Percentiles rank a stretch among this genome's conserved stretches.
These are phyloP conservation scores for Megaceryle torquata DNA, from an alignment of 2,113 vertebrate genomes.

Conservation along the genomic window DNA sequence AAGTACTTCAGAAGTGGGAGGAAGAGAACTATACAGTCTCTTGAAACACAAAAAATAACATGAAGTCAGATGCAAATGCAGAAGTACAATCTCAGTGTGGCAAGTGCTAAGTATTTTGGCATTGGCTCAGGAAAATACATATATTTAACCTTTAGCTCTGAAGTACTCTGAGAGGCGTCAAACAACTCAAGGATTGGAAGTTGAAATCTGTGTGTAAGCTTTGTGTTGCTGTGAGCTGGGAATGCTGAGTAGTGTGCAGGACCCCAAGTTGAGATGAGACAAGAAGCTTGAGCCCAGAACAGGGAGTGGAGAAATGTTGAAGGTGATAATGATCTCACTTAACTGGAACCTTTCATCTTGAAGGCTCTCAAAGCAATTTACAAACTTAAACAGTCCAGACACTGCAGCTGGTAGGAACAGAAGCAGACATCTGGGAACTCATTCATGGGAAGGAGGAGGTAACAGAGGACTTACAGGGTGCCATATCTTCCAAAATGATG, in stretches of 20 bases:
- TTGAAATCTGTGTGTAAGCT: not conserved
- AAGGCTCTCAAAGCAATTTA: slow-evolving; percentile 49
- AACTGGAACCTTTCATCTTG: slow-evolving; percentile 44
- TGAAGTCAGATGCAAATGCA: slow-evolving; percentile 45
- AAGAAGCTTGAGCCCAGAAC: slow-evolving; percentile 2
- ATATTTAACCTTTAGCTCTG: slow-evolving; percentile 45
- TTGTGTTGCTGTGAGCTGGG: not conserved
- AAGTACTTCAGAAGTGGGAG: slow-evolving; percentile 57
- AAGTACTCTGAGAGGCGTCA: not conserved
- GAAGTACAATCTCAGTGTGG: not conserved
- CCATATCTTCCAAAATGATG: not conserved
- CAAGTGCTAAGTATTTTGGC: slow-evolving; percentile 35
- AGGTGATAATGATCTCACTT: slow-evolving; percentile 28
- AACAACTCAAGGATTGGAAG: not conserved
- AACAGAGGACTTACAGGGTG: not conserved
- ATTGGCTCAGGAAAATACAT: slow-evolving; percentile 14
- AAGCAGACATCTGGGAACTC: slow-evolving; percentile 44
- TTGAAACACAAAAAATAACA: slow-evolving; percentile 53
- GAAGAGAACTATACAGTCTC: slow-evolving; percentile 45
- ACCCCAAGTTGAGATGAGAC: not conserved
- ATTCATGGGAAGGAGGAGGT: not conserved
- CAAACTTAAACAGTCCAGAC: slow-evolving; percentile 45
- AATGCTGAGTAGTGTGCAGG: not conserved
- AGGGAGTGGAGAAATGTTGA: slow-evolving; percentile 39
- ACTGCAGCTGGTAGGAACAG: slow-evolving; percentile 50